Percentiles rank a stretch among this genome's conserved stretches.
Evolutionary conservation across 2,888 invertebrate species (phyloP).

Genomic region (Tineola bisselliella): DNA sequence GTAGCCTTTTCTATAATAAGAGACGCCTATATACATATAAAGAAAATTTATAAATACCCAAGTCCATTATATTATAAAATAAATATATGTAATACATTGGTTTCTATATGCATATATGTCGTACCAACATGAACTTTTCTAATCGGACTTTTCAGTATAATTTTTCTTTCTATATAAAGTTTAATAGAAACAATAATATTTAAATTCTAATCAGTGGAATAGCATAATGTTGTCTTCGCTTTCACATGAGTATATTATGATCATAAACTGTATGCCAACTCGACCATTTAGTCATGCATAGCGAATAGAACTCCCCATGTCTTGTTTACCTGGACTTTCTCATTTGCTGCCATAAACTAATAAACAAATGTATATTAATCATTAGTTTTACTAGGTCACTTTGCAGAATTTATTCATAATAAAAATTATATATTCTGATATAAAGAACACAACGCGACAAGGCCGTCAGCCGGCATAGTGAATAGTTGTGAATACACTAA

Average conservation of each 20-base stretch:
- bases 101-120: too few relatives aligned
- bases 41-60: too few relatives aligned
- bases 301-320: constrained; percentile 8
- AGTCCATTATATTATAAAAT: too few relatives aligned
- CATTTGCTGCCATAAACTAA: constrained; percentile 10
- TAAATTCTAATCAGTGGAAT: not conserved
- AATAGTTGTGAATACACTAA: not conserved
- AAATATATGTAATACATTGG: too few relatives aligned
- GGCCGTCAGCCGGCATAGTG: not conserved
- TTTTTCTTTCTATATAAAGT: too few relatives aligned
- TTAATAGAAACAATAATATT: not conserved
- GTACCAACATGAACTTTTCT: too few relatives aligned
- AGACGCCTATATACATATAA: not conserved
- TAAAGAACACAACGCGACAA: not conserved
- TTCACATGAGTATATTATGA: constrained; percentile 9
- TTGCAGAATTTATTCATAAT: not conserved
- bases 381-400: not conserved
- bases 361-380: not conserved
- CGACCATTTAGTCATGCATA: constrained; percentile 11
- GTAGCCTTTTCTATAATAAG: constrained; percentile 8
- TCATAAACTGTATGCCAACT: constrained; percentile 10
- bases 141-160: too few relatives aligned
- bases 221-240: not conserved
- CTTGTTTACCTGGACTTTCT: constrained; percentile 9
- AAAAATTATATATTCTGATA: too few relatives aligned